phyloP scores from a whole-genome alignment of 2,113 vertebrate genomes.

The Verasper variegatus region DNA sequence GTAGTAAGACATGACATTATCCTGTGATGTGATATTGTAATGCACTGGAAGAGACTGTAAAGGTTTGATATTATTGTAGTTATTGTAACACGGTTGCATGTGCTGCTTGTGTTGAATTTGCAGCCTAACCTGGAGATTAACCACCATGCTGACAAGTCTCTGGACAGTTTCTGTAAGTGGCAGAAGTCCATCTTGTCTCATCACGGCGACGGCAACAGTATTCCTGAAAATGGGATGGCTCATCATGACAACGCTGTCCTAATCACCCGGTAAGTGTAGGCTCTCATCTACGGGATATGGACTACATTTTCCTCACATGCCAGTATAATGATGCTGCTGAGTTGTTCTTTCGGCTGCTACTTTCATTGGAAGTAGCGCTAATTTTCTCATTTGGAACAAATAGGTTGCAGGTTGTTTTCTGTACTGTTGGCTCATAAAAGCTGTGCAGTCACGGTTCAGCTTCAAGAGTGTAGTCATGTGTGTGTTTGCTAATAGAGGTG shows the following conservation, averaged over 20 bases:
- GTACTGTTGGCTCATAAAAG: constrained; percentile 3
- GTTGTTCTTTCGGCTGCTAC: neutral
- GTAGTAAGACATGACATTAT: no score
- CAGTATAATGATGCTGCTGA: neutral
- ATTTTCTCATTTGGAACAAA: constrained; percentile 48
- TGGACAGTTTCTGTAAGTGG: constrained; percentile 99
- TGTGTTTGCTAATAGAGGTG: neutral
- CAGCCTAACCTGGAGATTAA: constrained; percentile 99
- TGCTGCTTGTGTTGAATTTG: constrained; percentile 81
- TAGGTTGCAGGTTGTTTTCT: constrained; percentile 45
- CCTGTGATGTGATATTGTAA: neutral
- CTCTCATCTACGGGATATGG: neutral
- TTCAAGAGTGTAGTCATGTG: neutral
- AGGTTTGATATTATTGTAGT: neutral
- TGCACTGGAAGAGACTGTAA: neutral
- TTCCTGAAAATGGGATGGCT: constrained; percentile 98
- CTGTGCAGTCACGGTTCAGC: neutral
- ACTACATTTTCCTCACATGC: constrained; percentile 3
- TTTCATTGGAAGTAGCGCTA: constrained; percentile 15
- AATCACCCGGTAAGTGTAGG: constrained; percentile 92
- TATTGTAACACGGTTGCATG: neutral
- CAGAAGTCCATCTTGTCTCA: constrained; percentile 98
- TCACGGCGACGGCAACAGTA: constrained; percentile 97
- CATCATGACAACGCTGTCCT: constrained; percentile 99
- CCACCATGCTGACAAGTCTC: constrained; percentile 99